Evolutionary conservation across 2,888 invertebrate species (phyloP).

Genomic region (Pseudanteris insignis): DNA sequence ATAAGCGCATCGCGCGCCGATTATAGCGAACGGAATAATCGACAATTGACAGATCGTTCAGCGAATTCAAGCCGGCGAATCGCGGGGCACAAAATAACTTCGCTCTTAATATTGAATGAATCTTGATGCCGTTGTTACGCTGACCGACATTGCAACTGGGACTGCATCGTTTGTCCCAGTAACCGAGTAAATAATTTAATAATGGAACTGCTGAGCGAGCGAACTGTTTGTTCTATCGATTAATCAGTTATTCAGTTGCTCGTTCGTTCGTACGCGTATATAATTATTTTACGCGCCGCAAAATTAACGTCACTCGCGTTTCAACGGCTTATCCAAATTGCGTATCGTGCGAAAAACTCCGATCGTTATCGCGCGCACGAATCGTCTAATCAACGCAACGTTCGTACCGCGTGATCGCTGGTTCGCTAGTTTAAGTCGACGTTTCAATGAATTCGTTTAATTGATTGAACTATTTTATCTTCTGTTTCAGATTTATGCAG

Average conservation of each 20-base stretch:
- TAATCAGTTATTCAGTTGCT: conserved; percentile 33
- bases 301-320: conserved; percentile 20
- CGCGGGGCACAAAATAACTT: conserved; percentile 18
- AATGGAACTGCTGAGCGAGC: conserved; percentile 18
- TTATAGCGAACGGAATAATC: not conserved
- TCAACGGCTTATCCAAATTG: conserved; percentile 19
- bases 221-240: conserved; percentile 37
- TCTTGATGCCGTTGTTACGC: conserved; percentile 32
- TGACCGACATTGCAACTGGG: conserved; percentile 43
- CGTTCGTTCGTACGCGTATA: conserved; percentile 22
- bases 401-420: no score
- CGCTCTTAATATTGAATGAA: conserved; percentile 33
- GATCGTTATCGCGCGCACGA: no score
- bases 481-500: conserved; percentile 34
- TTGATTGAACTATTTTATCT: conserved; percentile 20
- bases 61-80: no score
- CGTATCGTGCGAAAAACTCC: conserved; percentile 11
- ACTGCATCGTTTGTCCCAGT: conserved; percentile 33
- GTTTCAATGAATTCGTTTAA: conserved; percentile 3
- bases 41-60: not conserved
- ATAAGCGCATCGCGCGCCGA: no score
- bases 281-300: conserved; percentile 27
- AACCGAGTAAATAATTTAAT: conserved; percentile 44
- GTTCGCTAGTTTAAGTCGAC: no score
- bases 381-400: no score